Evolutionary conservation across 2,113 vertebrate species (phyloP), one percentile per base, ranked within the genome.

Genomic region (Equus przewalskii): DNA sequence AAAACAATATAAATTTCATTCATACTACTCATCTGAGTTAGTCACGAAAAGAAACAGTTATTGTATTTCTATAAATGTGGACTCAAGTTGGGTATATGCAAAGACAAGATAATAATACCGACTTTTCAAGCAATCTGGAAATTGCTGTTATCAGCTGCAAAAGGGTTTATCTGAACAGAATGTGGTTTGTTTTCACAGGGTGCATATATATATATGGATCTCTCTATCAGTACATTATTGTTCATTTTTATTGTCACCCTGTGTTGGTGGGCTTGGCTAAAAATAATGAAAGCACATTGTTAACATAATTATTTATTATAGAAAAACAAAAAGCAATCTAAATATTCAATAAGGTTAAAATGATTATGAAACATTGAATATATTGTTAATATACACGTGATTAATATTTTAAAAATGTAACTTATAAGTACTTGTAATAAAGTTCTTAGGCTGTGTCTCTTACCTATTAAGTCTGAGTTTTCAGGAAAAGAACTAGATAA

Each of bases 21-120:
- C 36, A 41, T 22, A 65, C 18, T 30, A 49, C 64, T 95, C 4
- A 41, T 75, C 30, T 64, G 80, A 95, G 10, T 84, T 80, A 36
- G 51, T 73, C 67, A 72, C 81, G 22, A 56, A 64, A 73, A 96
- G 22, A 79, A 92, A 81, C 16, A 54, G 28, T 4, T 85, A 82
- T 82, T 72, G 95, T 79, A 79, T 91, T 87, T 82, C 36, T 79
- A 46, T 70, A 83, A 95, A 41, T n/a, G 33, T 79, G 88, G 44
- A 75, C 58, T 80, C 49, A 69, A 75, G 16, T 54, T 94, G 58
- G 21, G 2, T 70, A 88, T 58, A 79, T 51, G 30, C 21, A 94
- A 89, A 93, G 49, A 76, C 15, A 65, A 54, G 49, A 91, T 56
- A 75, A 36, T 65, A 56, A 65, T 79, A 49, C 2, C 22, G 10